Conservation (phyloP, 1,140 invertebrate genomes). For the Rhyzopertha dominica region DNA sequence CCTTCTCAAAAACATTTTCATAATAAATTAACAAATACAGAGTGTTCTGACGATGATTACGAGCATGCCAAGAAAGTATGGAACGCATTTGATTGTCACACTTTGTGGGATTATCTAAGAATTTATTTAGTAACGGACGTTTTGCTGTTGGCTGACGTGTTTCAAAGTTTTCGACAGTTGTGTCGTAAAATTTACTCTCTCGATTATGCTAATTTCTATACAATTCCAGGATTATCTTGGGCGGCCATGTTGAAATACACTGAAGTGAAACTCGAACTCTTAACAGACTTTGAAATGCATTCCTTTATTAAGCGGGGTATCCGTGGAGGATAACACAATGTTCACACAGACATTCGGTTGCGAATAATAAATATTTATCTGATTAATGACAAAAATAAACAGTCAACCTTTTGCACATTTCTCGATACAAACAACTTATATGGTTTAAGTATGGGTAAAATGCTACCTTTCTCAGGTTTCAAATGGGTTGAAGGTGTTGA, state of each 20-base stretch:
- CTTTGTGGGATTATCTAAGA: slow-evolving; percentile 44
- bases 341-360: slow-evolving; percentile 33
- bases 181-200: slow-evolving; percentile 36
- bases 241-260: slow-evolving; percentile 41
- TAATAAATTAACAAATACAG: too few species aligned
- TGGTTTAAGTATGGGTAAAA: slow-evolving; percentile 48
- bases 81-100: slow-evolving; percentile 40
- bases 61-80: slow-evolving; percentile 42
- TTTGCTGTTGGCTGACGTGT: slow-evolving; percentile 43
- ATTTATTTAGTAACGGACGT: slow-evolving; percentile 47
- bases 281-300: slow-evolving; percentile 43
- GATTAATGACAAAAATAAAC: slow-evolving; percentile 43
- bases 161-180: slow-evolving; percentile 43
- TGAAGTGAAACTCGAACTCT: slow-evolving; percentile 34
- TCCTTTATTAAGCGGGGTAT: slow-evolving; percentile 41
- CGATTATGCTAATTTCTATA: slow-evolving; percentile 41
- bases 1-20: too few species aligned
- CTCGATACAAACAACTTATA: slow-evolving; percentile 55
- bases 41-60: slow-evolving; percentile 40
- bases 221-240: slow-evolving; percentile 38
- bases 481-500: slow-evolving; percentile 45
- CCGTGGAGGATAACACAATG: slow-evolving; percentile 41
- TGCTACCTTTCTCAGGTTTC: slow-evolving; percentile 46
- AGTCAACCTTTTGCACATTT: slow-evolving; percentile 44
- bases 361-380: slow-evolving; percentile 45